Base-by-base conservation (phyloP, 2,113 vertebrate genomes). In the Macquaria ambigua region DNA sequence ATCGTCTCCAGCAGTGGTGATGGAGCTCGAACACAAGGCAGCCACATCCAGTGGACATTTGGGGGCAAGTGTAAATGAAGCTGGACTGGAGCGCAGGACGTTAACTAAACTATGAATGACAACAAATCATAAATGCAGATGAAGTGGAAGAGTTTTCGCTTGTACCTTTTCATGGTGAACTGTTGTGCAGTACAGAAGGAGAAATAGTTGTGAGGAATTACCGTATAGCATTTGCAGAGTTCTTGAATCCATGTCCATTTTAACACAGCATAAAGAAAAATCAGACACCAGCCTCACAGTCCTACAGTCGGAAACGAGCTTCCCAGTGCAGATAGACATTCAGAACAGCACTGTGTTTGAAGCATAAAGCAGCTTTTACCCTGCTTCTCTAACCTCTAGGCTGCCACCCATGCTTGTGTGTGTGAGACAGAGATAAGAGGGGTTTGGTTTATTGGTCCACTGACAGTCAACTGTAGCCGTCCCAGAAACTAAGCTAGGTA, bases 401-500 rank as follows among this genome's bases (percentile, higher is more conserved):
- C 77, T 82, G 74, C 61, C 82, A 75, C 64, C 77, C 69, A 31
- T 75, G 74, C 72, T 48, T 89, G 56, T 61, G 61, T 83, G 73
- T 81, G 63, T 58, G 84, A 52, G 61, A 63, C 73, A n/a, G 72
- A 76, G 79, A 88, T 83, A 87, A 83, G 52, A 74, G 28, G 46
- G 61, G 55, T 71, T 82, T 59, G 46, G 41, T 74, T 63, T 68
- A 55, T 81, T 67, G 71, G 68, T 79, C 72, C 71, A 72, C 1
- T 71, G 59, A 39, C 28, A 28, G 74, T 73, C 64, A 83, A 48
- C 67, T 87, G 56, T 80, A 69, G 31, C 71, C 0, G 0, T 86
- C 83, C 53, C 77, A 90, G 79, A 77, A 84, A 70, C 78, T 70
- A 67, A 84, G 69, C 56, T 37, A 73, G 69, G 77, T 88, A 79